Conservation (phyloP, 2,797 vertebrate species). For the Gephyroberyx darwinii region DNA sequence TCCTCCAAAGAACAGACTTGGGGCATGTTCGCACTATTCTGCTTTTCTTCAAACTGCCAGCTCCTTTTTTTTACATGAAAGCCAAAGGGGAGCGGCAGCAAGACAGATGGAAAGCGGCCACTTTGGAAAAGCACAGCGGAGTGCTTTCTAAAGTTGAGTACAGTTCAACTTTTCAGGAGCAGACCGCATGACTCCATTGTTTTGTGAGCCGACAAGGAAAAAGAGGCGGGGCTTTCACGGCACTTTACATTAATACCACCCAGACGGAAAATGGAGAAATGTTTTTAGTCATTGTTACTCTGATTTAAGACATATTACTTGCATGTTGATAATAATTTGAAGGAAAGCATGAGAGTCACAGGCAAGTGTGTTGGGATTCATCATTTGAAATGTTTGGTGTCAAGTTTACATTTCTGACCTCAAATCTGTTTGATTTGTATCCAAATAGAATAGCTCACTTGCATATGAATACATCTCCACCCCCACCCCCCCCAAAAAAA, state of each 20-base stretch:
- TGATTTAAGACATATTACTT: no score
- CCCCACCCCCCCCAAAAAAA: no score
- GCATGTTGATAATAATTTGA: no score
- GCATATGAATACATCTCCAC: no score
- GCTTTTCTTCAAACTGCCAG: slow-evolving; percentile 25
- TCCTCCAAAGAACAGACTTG: slow-evolving; percentile 33
- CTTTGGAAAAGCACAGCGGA: slow-evolving; percentile 58
- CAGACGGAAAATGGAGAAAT: neutral
- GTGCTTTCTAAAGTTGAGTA: slow-evolving; percentile 50
- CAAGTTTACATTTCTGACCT: neutral
- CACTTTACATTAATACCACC: slow-evolving; percentile 13
- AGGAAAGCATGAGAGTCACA: no score
- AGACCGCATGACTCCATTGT: slow-evolving; percentile 35
- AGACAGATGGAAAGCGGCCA: slow-evolving; percentile 66
- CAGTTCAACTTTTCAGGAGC: slow-evolving; percentile 49
- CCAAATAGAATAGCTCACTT: neutral
- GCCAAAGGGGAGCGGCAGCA: slow-evolving; percentile 54
- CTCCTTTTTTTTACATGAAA: slow-evolving; percentile 21
- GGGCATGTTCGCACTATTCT: slow-evolving; percentile 29
- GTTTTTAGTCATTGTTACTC: neutral
- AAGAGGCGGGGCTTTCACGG: slow-evolving; percentile 12
- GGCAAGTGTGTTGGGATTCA: no score
- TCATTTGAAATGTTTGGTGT: neutral
- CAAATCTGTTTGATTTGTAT: neutral
- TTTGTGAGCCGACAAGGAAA: slow-evolving; percentile 24